These are phyloP conservation scores for Nyctalus aviator DNA, from an alignment of 2,797 vertebrate genomes.

Conservation along the genomic window DNA sequence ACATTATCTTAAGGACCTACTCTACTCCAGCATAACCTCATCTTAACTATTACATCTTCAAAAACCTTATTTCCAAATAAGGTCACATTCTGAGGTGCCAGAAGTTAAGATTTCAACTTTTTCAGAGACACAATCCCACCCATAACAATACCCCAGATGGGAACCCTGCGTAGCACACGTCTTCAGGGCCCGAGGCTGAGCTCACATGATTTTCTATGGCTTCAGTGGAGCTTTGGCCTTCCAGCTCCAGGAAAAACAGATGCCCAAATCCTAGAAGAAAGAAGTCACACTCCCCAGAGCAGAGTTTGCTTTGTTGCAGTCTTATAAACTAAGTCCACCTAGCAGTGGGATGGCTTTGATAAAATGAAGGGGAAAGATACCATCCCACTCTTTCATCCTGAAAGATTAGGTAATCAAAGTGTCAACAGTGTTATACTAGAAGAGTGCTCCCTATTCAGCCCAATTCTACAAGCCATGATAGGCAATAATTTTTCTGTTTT, in stretches of 20 bases:
- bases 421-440: background rate
- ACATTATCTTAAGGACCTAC: background rate
- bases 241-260: conserved; percentile 16
- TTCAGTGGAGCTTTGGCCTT: background rate
- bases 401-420: conserved; percentile 3
- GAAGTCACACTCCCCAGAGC: background rate
- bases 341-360: background rate
- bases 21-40: background rate
- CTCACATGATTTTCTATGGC: background rate
- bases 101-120: background rate
- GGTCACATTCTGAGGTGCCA: background rate
- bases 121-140: background rate
- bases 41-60: background rate
- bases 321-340: background rate
- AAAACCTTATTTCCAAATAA: background rate
- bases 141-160: background rate
- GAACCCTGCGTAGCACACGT: background rate
- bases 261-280: background rate
- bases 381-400: background rate
- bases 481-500: conserved; percentile 29
- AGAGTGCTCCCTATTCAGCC: background rate
- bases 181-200: background rate
- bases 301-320: background rate
- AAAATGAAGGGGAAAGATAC: background rate
- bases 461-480: conserved; percentile 10